Evolutionary conservation across 2,888 invertebrate species (phyloP).

Genomic region (Trachelus stipa): DNA sequence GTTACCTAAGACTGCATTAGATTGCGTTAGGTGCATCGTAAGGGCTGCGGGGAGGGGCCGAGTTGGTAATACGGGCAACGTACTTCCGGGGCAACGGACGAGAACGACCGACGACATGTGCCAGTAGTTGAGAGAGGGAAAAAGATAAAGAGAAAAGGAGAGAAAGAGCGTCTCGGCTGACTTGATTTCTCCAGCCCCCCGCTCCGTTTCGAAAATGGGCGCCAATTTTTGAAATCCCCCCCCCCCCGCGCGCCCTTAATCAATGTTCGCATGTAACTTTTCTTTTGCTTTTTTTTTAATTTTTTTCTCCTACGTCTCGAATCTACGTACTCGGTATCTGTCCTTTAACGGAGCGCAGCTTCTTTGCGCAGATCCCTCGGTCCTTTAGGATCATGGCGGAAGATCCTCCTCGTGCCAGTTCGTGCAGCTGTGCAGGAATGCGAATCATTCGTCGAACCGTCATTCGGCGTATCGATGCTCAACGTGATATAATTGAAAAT

Average conservation of each 20-base stretch:
- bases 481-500: not conserved
- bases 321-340: not conserved
- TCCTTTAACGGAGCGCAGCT: not conserved
- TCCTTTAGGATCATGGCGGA: not conserved
- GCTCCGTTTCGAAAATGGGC: slow-evolving; percentile 10
- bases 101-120: slow-evolving; percentile 54
- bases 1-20: not conserved
- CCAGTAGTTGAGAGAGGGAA: slow-evolving; percentile 22
- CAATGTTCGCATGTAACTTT: not conserved
- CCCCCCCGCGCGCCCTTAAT: too few relatives aligned
- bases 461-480: not conserved
- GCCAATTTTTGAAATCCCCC: not conserved
- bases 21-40: slow-evolving; percentile 37
- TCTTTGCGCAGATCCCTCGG: not conserved
- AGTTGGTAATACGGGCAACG: slow-evolving; percentile 38
- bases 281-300: not conserved
- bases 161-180: not conserved
- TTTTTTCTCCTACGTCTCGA: not conserved
- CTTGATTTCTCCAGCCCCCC: slow-evolving; percentile 1
- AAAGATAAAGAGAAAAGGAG: slow-evolving; percentile 7
- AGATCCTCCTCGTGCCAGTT: not conserved
- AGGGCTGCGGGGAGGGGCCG: slow-evolving; percentile 1
- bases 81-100: slow-evolving; percentile 55
- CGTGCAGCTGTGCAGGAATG: not conserved
- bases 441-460: not conserved